Percentiles rank a stretch among this genome's conserved stretches.
These are phyloP conservation scores for Orchesella cincta DNA, from an alignment of 1,140 invertebrate genomes.

Conservation along the genomic window DNA sequence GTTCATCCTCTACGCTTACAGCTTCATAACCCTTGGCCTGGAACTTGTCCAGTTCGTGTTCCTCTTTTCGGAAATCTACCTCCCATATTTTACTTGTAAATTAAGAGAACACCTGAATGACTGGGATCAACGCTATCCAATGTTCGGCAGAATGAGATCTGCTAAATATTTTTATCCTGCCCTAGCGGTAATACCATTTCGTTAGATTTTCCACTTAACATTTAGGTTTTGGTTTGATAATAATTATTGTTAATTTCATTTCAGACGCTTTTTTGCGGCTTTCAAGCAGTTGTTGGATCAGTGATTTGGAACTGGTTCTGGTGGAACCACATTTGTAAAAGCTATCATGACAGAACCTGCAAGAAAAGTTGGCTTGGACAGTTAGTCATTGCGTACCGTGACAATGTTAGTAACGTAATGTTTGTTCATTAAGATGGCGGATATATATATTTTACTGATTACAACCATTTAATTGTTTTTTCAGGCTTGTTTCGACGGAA, in stretches of 20 bases:
- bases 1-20: not conserved
- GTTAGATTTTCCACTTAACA: no score
- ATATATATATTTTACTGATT: no score
- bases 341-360: conserved; percentile 10
- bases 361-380: not conserved
- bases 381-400: not conserved
- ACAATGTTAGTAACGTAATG: not conserved
- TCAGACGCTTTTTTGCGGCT: no score
- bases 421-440: no score
- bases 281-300: not conserved
- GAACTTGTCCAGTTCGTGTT: not conserved
- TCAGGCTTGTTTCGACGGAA: conserved; percentile 4
- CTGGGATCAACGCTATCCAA: not conserved
- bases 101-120: not conserved
- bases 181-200: not conserved
- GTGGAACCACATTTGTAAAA: conserved; percentile 25
- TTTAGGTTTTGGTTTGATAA: no score
- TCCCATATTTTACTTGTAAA: not conserved
- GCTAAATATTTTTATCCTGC: not conserved
- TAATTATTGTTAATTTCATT: no score
- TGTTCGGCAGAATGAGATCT: not conserved
- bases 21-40: not conserved
- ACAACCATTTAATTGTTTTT: not conserved
- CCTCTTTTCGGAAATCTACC: not conserved
- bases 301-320: conserved; percentile 13